phyloP scores from a whole-genome alignment of 1,140 invertebrate species.

The Lepidotrigona ventralis region DNA sequence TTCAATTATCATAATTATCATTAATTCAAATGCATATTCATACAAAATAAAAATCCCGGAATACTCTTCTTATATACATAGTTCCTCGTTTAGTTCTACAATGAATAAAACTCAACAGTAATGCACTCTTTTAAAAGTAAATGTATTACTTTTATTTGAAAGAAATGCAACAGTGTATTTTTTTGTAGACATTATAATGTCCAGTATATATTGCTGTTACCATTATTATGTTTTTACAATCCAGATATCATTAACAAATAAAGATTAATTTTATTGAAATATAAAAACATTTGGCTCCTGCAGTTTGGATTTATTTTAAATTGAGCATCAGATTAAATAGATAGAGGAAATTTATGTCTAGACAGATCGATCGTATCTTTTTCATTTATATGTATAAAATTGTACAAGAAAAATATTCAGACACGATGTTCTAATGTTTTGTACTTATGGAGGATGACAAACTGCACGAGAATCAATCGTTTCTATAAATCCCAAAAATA shows the following conservation, averaged over 20 bases:
- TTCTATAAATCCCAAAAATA: background rate
- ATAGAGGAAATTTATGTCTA: background rate
- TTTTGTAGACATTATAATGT: background rate
- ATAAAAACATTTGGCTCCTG: background rate
- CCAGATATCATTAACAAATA: conserved; percentile 28
- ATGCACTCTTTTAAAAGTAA: background rate
- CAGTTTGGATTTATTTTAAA: conserved; percentile 14
- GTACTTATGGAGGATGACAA: conserved; percentile 5
- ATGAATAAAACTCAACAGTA: background rate
- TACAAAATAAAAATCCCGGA: background rate
- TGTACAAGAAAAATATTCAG: background rate
- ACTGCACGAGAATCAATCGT: conserved; percentile 19
- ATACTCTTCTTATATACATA: too few relatives aligned
- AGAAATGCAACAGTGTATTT: background rate
- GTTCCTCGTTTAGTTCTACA: background rate
- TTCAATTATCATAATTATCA: background rate
- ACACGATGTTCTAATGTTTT: conserved; percentile 28
- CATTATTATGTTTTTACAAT: conserved; percentile 31
- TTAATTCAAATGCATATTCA: too few relatives aligned
- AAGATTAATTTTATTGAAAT: conserved; percentile 27
- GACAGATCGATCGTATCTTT: conserved; percentile 16
- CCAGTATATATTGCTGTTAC: conserved; percentile 27
- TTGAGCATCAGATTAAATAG: conserved; percentile 35
- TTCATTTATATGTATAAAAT: background rate
- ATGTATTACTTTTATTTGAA: background rate